Evolutionary conservation across 2,797 vertebrate genomes (phyloP), one percentile per base, ranked within the genome.

Genomic region (Nasua narica): DNA sequence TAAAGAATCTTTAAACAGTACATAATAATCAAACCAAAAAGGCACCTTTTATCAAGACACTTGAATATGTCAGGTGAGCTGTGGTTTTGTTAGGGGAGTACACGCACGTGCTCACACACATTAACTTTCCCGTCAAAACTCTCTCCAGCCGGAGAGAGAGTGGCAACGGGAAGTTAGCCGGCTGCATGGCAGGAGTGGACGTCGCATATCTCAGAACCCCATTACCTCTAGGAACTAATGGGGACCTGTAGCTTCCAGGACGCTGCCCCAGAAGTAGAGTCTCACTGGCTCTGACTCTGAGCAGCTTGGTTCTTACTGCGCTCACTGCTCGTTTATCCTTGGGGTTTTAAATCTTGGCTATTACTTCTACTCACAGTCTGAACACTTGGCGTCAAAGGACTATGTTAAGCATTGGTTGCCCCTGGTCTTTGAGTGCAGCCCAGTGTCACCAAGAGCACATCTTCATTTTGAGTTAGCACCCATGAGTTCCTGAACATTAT

Each of bases 41-140:
- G 67, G 15, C 50, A 54, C 7, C 35, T 37, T 87, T 96, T 50
- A 54, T 90, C 35, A 58, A 35, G 48, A 83, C 10, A 91, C 12
- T 87, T 76, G 35, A 87, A 25, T 95, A 86, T 96, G 85, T 95
- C 78, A 67, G 37, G 19, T 58, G 19, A 91, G 23, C 54, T 90
- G 5, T 37, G 4, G 62, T 18, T 76, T 84, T 14, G 1, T 88
- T 4, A 70, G 18, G n/a, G 88, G 8, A 85, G 7, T 1, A 19
- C 48, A 58, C 19, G 11, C 21, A 58, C 3, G 2, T 8, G 32
- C 1, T 7, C 4, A 7, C 2, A 52, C 19, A 67, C 19, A 65
- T 70, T 81, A 62, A 92, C 21, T 69, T 94, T 95, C 84, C 81
- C 37, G 7, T n/a, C 52, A 29, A 91, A 96, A 82, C n/a, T n/a